Evolutionary conservation across 1,140 invertebrate genomes (phyloP), one percentile per base, ranked within the genome.

Genomic region (Drosophila littoralis): DNA sequence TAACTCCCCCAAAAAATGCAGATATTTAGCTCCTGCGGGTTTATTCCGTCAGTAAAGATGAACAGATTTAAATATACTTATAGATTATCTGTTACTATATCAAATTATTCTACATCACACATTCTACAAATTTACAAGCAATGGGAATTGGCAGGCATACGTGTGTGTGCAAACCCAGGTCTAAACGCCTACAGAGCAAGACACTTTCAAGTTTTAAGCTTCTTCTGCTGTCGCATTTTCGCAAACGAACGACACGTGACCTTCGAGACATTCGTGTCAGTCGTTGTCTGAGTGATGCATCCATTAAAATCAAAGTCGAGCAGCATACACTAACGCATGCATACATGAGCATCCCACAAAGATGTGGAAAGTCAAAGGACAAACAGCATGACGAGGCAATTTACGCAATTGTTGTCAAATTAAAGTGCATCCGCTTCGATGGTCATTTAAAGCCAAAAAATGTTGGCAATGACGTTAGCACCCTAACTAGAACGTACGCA

Each of bases 331-430:
- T 46, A 17, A 63, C 58, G 35, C 40, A 42, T 59, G 48, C 52
- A 66, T 48, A 58, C 15, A 57, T 1, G 12, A 15, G 45, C 48
- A 13, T 28, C 22, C 22, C 7, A 33, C 6, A 15, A 40, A 40
- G 43, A 43, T 66, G 35, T 54, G 15, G 43, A 50, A 69, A 89
- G 77, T 70, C 77, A 74, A 89, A 80, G 83, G 77, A 88, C 84
- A 84, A 81, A 89, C 80, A 89, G 74, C 58, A 81, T 75, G 81
- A 84, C 88, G 81, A 88, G 75, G 81, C 83, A 91, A 91, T 91
- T 91, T 91, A 85, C 89, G 67, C 89, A 91, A 91, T 91, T 91
- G 89, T 91, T 88, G 89, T 91, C 89, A 91, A 91, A 91, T 91
- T 91, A 91, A 91, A 91, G 88, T 91, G 89, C 88, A 91, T 91